Evolutionary conservation across 1,140 invertebrate species (phyloP), one percentile per base, ranked within the genome.

Genomic region (Meloidogyne exigua): DNA sequence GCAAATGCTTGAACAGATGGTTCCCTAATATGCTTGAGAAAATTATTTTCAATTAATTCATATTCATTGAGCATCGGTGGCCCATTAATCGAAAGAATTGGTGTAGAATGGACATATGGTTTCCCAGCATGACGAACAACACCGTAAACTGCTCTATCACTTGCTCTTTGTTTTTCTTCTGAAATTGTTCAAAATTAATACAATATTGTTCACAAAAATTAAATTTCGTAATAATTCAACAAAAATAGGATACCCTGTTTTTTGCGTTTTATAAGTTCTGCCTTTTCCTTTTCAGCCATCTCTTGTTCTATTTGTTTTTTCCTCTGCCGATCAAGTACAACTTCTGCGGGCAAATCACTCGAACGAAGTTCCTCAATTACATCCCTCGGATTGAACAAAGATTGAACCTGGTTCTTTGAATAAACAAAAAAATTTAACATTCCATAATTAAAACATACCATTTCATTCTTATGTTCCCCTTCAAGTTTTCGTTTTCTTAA

Each of bases 291-390:
- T 21, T 81, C 80, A 12, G 83, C 81, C 64, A 81, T 72, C 79
- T 92, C 91, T 80, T 92, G 91, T 76, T 91, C 92, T 68, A 90
- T 90, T 57, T 92, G 90, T 39, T 89, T 90, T 89, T 90, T 80
- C 92, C 91, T 23, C 92, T 92, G 89, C 94, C 95, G 62, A 91
- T 92, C 92, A 0, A 98, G 89, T 80, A 98, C 97, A 80, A 92
- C 92, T 75, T 92, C 92, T 0, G 89, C 89, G 18, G 89, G 83
- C 68, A 85, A 79, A 12, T 87, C 79, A 28, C 82, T 84, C n/a
- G 83, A 68, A 36, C 81, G 75, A 4, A 87, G 76, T 62, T 88
- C 85, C 10, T 86, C 82, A 64, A 87, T 85, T 25, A 87, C 84
- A 10, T 79, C 78, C 36, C 70, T 72, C 1, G 80, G 80, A 21